Percentiles rank a stretch among this genome's conserved stretches.
Conservation (phyloP, 2,113 vertebrate genomes). For the Pteropus alecto region DNA sequence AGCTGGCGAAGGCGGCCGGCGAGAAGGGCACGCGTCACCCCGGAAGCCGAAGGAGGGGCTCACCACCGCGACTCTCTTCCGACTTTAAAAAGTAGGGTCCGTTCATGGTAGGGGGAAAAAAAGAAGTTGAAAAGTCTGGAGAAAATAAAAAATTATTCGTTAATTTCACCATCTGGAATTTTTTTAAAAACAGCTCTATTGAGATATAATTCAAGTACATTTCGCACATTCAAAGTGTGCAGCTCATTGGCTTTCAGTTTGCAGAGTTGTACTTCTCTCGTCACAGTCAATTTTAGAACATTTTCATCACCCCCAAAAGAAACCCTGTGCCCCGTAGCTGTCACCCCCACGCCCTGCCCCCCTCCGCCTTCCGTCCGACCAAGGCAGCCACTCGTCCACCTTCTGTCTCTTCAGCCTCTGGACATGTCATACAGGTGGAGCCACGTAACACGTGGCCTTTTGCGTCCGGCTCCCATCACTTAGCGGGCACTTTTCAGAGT, state of each 20-base stretch:
- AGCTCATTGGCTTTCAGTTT: not conserved
- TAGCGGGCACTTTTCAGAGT: rapidly evolving
- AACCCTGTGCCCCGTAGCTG: not conserved
- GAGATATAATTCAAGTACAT: not conserved
- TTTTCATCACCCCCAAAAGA: not conserved
- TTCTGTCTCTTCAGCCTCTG: not conserved
- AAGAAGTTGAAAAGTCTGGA: not conserved
- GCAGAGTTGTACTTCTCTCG: not conserved
- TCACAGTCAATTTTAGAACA: not conserved
- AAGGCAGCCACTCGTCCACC: not conserved
- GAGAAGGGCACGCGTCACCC: not conserved
- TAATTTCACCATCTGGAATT: not conserved
- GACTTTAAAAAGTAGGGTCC: not conserved
- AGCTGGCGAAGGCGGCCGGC: not conserved
- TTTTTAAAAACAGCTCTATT: not conserved
- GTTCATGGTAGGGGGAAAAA: not conserved
- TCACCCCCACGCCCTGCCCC: not conserved
- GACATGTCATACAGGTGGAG: not conserved
- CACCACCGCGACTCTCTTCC: not conserved
- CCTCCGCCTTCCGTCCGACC: not conserved
- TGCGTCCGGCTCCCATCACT: not conserved
- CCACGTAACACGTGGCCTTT: rapidly evolving
- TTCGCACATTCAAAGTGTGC: not conserved
- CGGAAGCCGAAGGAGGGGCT: not conserved
- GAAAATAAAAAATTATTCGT: not conserved